These are phyloP conservation scores for Gyrodactylus bullatarudis DNA, from an alignment of 1,140 invertebrate genomes.

Conservation along the genomic window DNA sequence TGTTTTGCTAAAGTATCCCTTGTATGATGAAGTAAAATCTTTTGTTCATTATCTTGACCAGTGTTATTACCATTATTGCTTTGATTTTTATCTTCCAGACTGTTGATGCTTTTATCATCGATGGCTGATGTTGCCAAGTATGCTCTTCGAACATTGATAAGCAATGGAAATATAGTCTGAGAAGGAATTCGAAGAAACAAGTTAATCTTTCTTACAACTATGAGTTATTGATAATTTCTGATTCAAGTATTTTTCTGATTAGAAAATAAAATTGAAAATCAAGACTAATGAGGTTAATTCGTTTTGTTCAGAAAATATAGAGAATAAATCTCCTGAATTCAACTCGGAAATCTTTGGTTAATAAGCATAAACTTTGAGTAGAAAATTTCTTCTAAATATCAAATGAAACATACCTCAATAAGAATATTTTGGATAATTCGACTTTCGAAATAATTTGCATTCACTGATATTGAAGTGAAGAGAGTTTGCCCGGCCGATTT, in stretches of 20 bases:
- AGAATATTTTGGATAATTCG: slow-evolving; percentile 37
- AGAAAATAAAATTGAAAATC: too few relatives aligned
- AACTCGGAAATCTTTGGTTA: too few relatives aligned
- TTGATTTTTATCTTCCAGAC: neutral
- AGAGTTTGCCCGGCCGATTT: slow-evolving; percentile 93
- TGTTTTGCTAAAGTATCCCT: slow-evolving; percentile 93
- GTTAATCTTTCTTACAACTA: slow-evolving; percentile 52
- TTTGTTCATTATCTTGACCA: slow-evolving; percentile 29
- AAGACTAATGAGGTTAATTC: too few relatives aligned
- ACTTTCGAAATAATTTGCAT: slow-evolving; percentile 48
- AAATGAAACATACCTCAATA: slow-evolving; percentile 29
- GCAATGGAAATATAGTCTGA: neutral
- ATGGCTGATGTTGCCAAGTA: neutral
- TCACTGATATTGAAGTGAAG: slow-evolving; percentile 77
- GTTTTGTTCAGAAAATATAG: too few relatives aligned
- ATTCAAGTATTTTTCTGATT: too few relatives aligned
- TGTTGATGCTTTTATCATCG: neutral
- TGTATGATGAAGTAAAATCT: slow-evolving; percentile 86
- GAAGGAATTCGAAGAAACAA: too few relatives aligned
- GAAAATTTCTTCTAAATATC: too few relatives aligned
- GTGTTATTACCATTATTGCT: neutral
- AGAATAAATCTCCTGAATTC: too few relatives aligned
- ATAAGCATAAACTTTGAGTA: too few relatives aligned
- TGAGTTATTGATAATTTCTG: too few relatives aligned
- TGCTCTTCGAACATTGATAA: neutral